Conservation (phyloP, 2,797 vertebrate species). For the Adelosebastes latens region DNA sequence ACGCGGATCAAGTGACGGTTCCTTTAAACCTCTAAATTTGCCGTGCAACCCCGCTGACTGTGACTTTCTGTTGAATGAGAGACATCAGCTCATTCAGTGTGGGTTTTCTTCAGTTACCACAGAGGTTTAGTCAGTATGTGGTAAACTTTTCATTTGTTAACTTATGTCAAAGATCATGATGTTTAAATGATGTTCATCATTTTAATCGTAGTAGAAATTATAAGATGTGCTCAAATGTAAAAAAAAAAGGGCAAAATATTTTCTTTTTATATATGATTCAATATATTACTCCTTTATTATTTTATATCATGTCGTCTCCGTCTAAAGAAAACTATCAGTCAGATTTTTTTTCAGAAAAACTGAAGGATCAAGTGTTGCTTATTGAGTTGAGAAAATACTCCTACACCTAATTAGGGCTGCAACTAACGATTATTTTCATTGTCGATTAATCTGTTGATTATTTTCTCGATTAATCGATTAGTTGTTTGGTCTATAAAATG, state of each 20-base stretch:
- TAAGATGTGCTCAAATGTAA: neutral
- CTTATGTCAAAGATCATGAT: neutral
- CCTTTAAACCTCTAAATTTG: constrained; percentile 10
- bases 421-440: no score
- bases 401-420: no score
- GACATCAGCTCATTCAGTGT: neutral
- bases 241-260: neutral
- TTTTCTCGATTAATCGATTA: accelerated
- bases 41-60: neutral
- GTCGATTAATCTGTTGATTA: no score
- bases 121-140: neutral
- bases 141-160: neutral
- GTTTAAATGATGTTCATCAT: neutral
- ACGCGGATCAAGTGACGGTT: constrained; percentile 33
- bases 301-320: neutral
- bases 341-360: no score
- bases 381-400: neutral
- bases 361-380: neutral
- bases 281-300: neutral
- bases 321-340: neutral
- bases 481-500: no score
- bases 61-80: neutral
- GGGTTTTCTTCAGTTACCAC: neutral
- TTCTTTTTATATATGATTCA: neutral
- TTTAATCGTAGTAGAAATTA: neutral